Percentiles rank a stretch among this genome's conserved stretches.
Evolutionary conservation across 2,888 invertebrate species (phyloP).

Genomic region (Chromoteleia sp.): DNA sequence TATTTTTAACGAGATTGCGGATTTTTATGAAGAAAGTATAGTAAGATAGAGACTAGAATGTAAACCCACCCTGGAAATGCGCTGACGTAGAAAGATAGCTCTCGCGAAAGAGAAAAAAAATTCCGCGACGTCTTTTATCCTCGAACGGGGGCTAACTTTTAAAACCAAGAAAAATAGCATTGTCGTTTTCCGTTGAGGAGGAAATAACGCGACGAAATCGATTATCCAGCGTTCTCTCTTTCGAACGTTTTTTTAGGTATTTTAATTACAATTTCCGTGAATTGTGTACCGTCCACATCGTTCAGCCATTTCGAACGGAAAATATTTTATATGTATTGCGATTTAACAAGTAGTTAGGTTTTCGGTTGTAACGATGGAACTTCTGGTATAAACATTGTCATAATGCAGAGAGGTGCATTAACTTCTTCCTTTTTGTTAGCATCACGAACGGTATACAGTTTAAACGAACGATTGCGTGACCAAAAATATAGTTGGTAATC

Average conservation of each 20-base stretch:
- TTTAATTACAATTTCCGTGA: neutral
- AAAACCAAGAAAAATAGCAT: slow-evolving; percentile 61
- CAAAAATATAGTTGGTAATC: slow-evolving; percentile 12
- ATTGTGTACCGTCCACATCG: neutral
- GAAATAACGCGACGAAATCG: slow-evolving; percentile 41
- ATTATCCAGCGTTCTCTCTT: slow-evolving; percentile 16
- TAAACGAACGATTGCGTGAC: slow-evolving; percentile 40
- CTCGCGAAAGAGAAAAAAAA: slow-evolving; percentile 42
- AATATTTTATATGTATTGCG: neutral
- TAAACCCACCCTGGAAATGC: slow-evolving; percentile 52
- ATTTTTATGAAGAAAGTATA: slow-evolving; percentile 54
- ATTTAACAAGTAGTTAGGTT: slow-evolving; percentile 14
- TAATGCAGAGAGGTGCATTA: slow-evolving; percentile 42
- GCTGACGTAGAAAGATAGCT: slow-evolving; percentile 54
- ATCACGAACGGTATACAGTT: slow-evolving; percentile 36
- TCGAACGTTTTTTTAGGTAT: neutral
- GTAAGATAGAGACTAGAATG: slow-evolving; percentile 36
- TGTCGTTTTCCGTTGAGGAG: slow-evolving; percentile 42
- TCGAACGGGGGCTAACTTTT: slow-evolving; percentile 38
- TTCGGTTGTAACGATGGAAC: neutral
- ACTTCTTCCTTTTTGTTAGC: slow-evolving; percentile 25
- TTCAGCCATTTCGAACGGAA: neutral
- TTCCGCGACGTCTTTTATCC: slow-evolving; percentile 42
- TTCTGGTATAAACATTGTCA: slow-evolving; percentile 31
- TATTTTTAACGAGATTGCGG: slow-evolving; percentile 53